Evolutionary conservation across 2,797 vertebrate species (phyloP).

Genomic region (Schizothorax lantsangensis): DNA sequence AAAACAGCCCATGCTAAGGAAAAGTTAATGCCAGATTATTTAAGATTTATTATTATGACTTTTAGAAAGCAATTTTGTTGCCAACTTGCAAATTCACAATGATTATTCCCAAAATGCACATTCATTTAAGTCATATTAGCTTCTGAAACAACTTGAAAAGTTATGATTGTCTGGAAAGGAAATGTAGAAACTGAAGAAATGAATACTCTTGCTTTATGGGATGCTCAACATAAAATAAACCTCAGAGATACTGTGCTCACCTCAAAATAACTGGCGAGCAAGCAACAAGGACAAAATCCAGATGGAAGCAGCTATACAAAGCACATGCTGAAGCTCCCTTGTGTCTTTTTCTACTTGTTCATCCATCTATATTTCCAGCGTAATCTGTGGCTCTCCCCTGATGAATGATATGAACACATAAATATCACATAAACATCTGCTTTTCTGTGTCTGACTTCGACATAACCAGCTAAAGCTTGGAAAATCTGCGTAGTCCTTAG

Average conservation of each 20-base stretch:
- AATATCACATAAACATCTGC: constrained; percentile 44
- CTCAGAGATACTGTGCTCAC: neutral
- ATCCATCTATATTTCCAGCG: constrained; percentile 19
- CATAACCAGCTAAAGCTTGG: constrained; percentile 33
- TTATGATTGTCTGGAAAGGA: constrained; percentile 1
- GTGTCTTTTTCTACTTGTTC: neutral
- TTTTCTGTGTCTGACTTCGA: constrained; percentile 1
- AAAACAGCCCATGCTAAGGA: neutral
- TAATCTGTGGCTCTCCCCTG: constrained; percentile 17
- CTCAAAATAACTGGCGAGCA: constrained; percentile 15
- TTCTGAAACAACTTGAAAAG: neutral
- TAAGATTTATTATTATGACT: neutral
- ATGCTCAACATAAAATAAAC: constrained; percentile 1
- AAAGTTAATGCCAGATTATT: neutral
- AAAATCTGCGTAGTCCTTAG: constrained; percentile 24
- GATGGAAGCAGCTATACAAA: constrained; percentile 31
- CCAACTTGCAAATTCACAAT: neutral
- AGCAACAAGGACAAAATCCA: constrained; percentile 35
- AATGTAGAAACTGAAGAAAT: neutral
- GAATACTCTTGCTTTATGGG: neutral
- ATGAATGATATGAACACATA: constrained; percentile 31
- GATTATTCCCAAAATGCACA: neutral
- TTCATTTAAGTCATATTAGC: neutral
- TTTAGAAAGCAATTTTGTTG: neutral
- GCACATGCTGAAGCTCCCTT: neutral